These are phyloP conservation scores for Stegastes partitus DNA, from an alignment of 2,113 vertebrate genomes.

Conservation along the genomic window DNA sequence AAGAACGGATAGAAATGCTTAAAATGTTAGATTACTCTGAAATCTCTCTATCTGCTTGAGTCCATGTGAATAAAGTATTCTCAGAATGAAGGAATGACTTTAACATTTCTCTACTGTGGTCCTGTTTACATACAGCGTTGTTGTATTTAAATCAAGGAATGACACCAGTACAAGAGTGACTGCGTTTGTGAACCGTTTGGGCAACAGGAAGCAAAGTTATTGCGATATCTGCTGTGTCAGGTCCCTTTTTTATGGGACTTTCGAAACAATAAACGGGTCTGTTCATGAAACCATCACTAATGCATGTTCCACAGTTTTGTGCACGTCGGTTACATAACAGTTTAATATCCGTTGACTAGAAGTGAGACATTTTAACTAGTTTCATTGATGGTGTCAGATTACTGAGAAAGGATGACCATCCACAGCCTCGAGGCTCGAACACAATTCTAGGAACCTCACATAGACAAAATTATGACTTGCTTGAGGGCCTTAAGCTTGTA, in stretches of 20 bases:
- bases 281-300: slow-evolving; percentile 3
- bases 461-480: background rate
- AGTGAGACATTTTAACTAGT: background rate
- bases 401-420: background rate
- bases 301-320: slow-evolving; percentile 1
- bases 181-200: too few relatives aligned
- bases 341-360: background rate
- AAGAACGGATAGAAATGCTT: background rate
- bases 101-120: background rate
- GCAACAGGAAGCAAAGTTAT: slow-evolving; percentile 16
- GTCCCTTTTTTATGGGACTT: background rate
- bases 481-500: background rate
- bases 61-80: slow-evolving; percentile 6
- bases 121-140: slow-evolving; percentile 17
- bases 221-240: background rate
- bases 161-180: background rate
- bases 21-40: background rate
- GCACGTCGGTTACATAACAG: slow-evolving; percentile 24
- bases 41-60: background rate
- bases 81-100: background rate
- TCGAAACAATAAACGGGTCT: background rate
- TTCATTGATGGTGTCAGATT: slow-evolving; percentile 2
- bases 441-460: slow-evolving; percentile 10
- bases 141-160: background rate
- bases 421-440: background rate